A percentile compares a stretch with the other conserved stretches of the same genome.
Conservation (phyloP, 1,140 invertebrate species). For the Cyrtorhinus lividipennis region DNA sequence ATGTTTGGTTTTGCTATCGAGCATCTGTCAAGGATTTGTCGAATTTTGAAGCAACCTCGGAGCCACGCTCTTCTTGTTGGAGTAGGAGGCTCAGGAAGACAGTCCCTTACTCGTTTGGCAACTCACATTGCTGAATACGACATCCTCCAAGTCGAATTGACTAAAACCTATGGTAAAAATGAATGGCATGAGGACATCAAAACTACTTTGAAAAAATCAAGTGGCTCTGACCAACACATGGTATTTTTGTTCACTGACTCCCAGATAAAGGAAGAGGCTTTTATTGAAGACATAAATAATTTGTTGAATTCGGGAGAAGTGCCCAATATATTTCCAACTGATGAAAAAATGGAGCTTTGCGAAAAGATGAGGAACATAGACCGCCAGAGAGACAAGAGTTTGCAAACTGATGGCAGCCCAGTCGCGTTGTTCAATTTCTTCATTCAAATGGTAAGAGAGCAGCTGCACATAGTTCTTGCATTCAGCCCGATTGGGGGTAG, state of each 20-base stretch:
- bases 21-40: conserved; percentile 79
- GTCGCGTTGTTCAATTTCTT: conserved; percentile 89
- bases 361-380: conserved; percentile 89
- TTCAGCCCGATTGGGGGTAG: conserved; percentile 84
- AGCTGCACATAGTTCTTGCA: conserved; percentile 79
- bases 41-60: conserved; percentile 80
- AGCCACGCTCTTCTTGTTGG: conserved; percentile 76
- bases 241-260: conserved; percentile 84
- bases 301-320: conserved; percentile 87
- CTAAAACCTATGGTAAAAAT: conserved; percentile 59
- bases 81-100: conserved; percentile 80
- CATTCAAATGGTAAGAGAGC: conserved; percentile 73
- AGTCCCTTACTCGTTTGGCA: conserved; percentile 75
- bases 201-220: conserved; percentile 60
- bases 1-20: conserved; percentile 90
- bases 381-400: conserved; percentile 69
- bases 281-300: conserved; percentile 88
- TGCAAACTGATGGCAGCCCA: conserved; percentile 83
- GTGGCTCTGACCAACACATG: conserved; percentile 64
- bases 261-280: conserved; percentile 85
- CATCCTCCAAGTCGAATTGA: conserved; percentile 70
- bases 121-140: conserved; percentile 90
- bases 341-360: conserved; percentile 84
- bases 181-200: conserved; percentile 91
- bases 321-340: conserved; percentile 73